phyloP scores from a whole-genome alignment of 2,888 invertebrate genomes.

The Trisateles emortualis region DNA sequence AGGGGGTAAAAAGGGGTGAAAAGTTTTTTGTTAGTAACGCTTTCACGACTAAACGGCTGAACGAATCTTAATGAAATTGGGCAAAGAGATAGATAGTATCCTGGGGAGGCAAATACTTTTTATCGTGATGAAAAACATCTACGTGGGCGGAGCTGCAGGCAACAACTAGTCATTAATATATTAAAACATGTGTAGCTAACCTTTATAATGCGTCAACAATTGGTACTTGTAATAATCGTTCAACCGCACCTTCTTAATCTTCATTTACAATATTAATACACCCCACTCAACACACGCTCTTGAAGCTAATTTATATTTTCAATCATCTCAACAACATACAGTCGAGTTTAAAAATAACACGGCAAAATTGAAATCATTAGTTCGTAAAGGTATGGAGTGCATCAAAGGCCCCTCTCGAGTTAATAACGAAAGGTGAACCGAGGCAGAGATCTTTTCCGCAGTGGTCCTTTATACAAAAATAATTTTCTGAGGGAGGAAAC shows the following conservation, averaged over 20 bases:
- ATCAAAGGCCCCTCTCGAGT: slow-evolving; percentile 77
- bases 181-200: no score
- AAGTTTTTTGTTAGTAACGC: no score
- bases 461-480: slow-evolving; percentile 73
- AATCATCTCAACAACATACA: slow-evolving; percentile 55
- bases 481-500: slow-evolving; percentile 56
- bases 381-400: slow-evolving; percentile 69
- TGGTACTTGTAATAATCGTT: neutral
- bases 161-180: no score
- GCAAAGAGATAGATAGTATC: no score
- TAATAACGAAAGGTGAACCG: slow-evolving; percentile 80
- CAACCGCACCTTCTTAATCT: slow-evolving; percentile 21
- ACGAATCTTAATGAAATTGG: no score
- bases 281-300: slow-evolving; percentile 32
- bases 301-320: slow-evolving; percentile 52
- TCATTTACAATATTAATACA: slow-evolving; percentile 34
- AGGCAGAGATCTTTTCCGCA: slow-evolving; percentile 73
- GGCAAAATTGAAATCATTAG: slow-evolving; percentile 78
- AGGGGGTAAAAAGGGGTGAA: no score
- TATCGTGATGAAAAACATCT: no score
- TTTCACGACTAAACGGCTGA: no score
- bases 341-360: slow-evolving; percentile 61
- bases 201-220: no score
- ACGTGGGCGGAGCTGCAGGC: no score
- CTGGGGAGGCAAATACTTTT: no score